Percentiles rank a stretch among this genome's conserved stretches.
These are phyloP conservation scores for Malurus elegans DNA, from an alignment of 2,113 vertebrate species.

Conservation along the genomic window DNA sequence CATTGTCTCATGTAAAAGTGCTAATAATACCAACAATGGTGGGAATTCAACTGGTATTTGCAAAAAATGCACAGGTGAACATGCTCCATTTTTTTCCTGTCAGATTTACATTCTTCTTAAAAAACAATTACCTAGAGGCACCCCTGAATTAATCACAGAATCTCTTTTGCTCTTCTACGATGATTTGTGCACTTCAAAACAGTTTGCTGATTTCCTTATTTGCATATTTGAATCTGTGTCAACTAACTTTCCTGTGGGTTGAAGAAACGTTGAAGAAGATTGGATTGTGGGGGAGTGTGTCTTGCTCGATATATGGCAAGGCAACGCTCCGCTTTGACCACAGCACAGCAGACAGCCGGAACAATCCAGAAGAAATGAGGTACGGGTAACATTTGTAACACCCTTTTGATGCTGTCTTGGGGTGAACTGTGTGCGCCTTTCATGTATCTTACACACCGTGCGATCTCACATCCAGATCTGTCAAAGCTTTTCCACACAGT, in stretches of 20 bases:
- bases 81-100: neutral
- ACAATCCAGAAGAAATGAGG: neutral
- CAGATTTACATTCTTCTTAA: neutral
- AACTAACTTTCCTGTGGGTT: neutral
- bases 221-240: conserved; percentile 8
- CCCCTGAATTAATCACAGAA: neutral
- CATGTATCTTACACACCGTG: neutral
- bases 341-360: neutral
- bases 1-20: neutral
- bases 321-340: neutral
- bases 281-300: neutral
- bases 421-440: neutral
- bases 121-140: neutral
- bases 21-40: neutral
- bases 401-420: neutral
- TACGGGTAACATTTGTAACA: neutral
- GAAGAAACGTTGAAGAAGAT: neutral
- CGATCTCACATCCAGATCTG: neutral
- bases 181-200: neutral
- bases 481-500: neutral
- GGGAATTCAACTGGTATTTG: neutral
- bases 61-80: neutral
- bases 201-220: conserved; percentile 5
- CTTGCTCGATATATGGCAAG: neutral
- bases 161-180: neutral